Evolutionary conservation across 2,888 invertebrate genomes (phyloP), one percentile per base, ranked within the genome.

Genomic region (Vanessa cardui): DNA sequence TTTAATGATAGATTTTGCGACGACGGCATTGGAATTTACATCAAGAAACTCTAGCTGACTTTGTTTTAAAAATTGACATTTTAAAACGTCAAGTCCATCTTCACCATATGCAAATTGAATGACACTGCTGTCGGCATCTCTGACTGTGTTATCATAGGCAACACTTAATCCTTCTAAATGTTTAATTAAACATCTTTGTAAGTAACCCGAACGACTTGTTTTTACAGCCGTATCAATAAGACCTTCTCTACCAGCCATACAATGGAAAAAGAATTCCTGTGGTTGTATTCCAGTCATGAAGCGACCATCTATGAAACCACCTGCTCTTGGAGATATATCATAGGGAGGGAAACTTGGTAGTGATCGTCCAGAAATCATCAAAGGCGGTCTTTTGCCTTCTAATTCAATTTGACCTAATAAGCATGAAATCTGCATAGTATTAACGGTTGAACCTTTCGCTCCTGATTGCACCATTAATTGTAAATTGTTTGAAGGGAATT

Each of bases 181-280:
- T 87, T 99, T 99, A 68, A 99, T 97, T 9, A 99, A 93, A 89
- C 99, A 99, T 73, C 99, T 94, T 88, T 99, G 99, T 66, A 99
- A 93, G 86, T 99, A 99, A 76, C 99, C 99, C 77, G 99, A 99
- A 71, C 99, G 95, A 90, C 98, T 99, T 1, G 99, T 99, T 93
- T 99, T 99, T 0, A 99, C 99, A 73, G 99, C 99, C 5, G 99
- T 99, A 95, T 99, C 99, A 79, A 99, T 98, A 64, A 99, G 94
- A 94, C 99, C 98, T 94, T 99, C 99, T 87, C 99, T 95, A 65
- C 99, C 99, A 64, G 99, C 99, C 99, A 99, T 99, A 83, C 99
- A 99, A 94, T 99, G 99, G 90, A 99, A 99, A 92, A 99, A 99
- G 85, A 99, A 99, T 83, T 99, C 99, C 88, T 98, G 99, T 0